phyloP scores from a whole-genome alignment of 1,140 invertebrate species.

The Chrysomallon squamiferum region DNA sequence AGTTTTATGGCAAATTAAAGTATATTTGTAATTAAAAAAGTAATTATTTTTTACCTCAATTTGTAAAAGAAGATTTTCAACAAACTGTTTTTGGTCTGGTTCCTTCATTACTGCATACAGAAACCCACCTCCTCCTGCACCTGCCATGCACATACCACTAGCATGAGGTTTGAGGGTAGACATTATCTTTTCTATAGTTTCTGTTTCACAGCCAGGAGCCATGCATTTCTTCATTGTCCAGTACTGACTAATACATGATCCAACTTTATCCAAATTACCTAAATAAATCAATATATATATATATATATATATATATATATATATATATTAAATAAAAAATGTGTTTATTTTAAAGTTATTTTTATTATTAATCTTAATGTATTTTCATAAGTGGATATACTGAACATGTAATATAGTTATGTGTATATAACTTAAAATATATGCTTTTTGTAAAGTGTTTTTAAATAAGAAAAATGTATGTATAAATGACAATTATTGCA shows the following conservation, averaged over 20 bases:
- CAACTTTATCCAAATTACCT: conserved; percentile 60
- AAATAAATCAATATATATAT: conserved; percentile 10
- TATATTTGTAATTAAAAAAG: too few species aligned
- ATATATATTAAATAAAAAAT: not conserved
- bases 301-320: too few species aligned
- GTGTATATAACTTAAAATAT: too few species aligned
- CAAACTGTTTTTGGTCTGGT: conserved; percentile 22
- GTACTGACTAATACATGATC: conserved; percentile 60
- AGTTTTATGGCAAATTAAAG: too few species aligned
- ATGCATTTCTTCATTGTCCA: conserved; percentile 66
- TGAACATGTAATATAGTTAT: too few species aligned
- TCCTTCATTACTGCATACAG: conserved; percentile 61
- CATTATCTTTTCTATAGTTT: conserved; percentile 57
- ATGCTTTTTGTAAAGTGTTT: too few species aligned
- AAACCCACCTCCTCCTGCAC: conserved; percentile 67
- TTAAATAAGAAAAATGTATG: too few species aligned
- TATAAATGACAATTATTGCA: too few species aligned
- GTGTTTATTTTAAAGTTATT: not conserved
- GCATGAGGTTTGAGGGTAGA: conserved; percentile 46
- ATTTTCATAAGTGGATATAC: too few species aligned
- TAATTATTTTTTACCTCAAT: conserved; percentile 20
- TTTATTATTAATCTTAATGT: not conserved
- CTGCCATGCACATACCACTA: conserved; percentile 60
- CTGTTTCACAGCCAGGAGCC: conserved; percentile 66
- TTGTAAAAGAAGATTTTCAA: conserved; percentile 30